Evolutionary conservation across 2,888 invertebrate genomes (phyloP).

Genomic region (Rotaria socialis): DNA sequence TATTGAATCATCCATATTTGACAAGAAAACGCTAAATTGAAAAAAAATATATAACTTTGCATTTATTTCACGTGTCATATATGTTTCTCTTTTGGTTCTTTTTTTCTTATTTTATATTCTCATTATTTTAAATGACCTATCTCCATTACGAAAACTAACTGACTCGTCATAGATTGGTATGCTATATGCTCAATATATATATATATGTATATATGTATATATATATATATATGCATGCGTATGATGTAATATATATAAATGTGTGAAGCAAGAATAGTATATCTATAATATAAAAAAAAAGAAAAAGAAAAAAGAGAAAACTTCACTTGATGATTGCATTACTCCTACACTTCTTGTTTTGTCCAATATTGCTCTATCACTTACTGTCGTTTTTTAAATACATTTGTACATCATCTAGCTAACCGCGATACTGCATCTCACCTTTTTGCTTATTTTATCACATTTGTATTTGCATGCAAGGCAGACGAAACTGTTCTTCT

Average conservation of each 20-base stretch:
- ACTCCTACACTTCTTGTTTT: neutral
- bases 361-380: neutral
- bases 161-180: neutral
- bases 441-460: neutral
- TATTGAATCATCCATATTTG: slow-evolving; percentile 20
- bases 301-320: neutral
- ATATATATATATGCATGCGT: too few relatives aligned
- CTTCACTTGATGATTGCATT: neutral
- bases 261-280: too few relatives aligned
- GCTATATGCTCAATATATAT: neutral
- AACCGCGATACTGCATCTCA: neutral
- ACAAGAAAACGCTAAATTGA: neutral
- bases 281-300: neutral
- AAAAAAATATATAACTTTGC: neutral
- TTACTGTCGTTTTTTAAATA: neutral
- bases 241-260: too few relatives aligned
- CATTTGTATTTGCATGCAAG: neutral
- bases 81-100: neutral
- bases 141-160: neutral
- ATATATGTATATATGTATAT: neutral
- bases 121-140: neutral
- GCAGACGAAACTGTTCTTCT: neutral
- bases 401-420: neutral
- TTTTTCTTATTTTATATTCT: neutral
- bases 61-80: neutral